A percentile compares a stretch with the other conserved stretches of the same genome.
Evolutionary conservation across 2,797 vertebrate genomes (phyloP).

Genomic region (Menidia menidia): DNA sequence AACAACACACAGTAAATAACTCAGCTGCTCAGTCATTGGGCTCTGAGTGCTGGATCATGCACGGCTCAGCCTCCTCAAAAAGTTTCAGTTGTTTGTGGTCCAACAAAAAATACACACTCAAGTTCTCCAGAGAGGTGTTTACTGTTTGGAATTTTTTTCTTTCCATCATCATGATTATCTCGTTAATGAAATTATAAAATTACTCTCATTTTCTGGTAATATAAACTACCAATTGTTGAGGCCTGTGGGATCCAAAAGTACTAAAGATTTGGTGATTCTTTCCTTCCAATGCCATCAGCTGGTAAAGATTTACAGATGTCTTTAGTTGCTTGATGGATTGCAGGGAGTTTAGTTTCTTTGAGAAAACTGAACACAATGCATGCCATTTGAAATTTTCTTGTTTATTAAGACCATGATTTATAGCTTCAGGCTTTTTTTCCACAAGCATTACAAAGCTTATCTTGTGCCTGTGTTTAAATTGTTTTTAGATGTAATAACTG

Average conservation of each 20-base stretch:
- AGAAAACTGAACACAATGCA: neutral
- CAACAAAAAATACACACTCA: slow-evolving; percentile 5
- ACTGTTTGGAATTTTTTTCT: slow-evolving; percentile 14
- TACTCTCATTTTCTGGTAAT: slow-evolving; percentile 1
- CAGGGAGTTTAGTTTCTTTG: neutral
- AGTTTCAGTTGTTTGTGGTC: slow-evolving; percentile 31
- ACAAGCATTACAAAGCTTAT: neutral
- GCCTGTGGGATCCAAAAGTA: neutral
- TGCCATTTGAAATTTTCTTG: neutral
- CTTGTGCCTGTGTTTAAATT: neutral
- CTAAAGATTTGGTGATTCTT: neutral
- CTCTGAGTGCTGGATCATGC: slow-evolving; percentile 26
- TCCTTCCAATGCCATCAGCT: neutral
- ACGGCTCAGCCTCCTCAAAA: slow-evolving; percentile 14
- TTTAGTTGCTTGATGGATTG: neutral
- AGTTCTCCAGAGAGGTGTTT: slow-evolving; percentile 4
- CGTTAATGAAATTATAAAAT: slow-evolving; percentile 15
- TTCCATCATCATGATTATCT: slow-evolving; percentile 9
- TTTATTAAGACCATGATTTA: slow-evolving; percentile 1
- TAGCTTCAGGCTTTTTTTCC: slow-evolving; percentile 1
- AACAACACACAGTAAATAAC: slow-evolving; percentile 64
- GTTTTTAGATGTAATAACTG: neutral
- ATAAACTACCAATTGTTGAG: slow-evolving; percentile 12
- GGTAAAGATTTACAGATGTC: neutral
- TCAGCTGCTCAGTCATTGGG: slow-evolving; percentile 48